phyloP scores from a whole-genome alignment of 2,113 vertebrate genomes.

The Sceloporus tristichus region DNA sequence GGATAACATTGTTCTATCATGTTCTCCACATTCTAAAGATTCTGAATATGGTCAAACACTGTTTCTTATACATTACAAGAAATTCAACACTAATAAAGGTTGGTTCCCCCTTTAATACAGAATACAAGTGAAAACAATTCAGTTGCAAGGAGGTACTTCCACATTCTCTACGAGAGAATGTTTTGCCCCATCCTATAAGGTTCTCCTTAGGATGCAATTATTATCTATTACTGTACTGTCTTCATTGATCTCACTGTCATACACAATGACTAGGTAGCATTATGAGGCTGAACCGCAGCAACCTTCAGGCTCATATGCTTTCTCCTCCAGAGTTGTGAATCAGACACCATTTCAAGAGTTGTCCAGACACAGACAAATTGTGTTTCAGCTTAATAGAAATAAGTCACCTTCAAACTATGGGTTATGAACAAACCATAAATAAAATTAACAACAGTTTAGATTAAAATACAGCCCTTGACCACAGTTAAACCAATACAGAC shows the following conservation, averaged over 20 bases:
- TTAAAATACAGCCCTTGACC: not conserved
- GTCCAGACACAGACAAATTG: not conserved
- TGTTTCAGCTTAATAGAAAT: not conserved
- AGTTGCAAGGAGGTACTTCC: no score
- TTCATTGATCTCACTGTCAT: no score
- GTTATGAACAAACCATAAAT: not conserved
- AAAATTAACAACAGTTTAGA: not conserved
- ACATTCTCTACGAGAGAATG: no score
- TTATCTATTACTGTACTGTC: not conserved
- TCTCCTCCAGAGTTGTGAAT: no score
- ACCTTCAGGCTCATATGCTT: no score
- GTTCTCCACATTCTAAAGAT: not conserved
- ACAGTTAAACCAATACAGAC: no score
- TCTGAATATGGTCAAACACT: not conserved
- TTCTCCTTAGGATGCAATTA: not conserved
- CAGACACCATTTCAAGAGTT: not conserved
- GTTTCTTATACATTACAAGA: not conserved
- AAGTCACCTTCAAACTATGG: not conserved
- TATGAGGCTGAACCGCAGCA: no score
- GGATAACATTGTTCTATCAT: not conserved
- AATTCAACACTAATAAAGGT: not conserved
- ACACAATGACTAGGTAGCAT: no score
- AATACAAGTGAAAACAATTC: no score
- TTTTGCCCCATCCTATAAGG: not conserved
- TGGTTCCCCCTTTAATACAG: not conserved